A percentile compares a stretch with the other conserved stretches of the same genome.
These are phyloP conservation scores for Craterocephalus amniculus DNA, from an alignment of 2,797 vertebrate species.

Conservation along the genomic window DNA sequence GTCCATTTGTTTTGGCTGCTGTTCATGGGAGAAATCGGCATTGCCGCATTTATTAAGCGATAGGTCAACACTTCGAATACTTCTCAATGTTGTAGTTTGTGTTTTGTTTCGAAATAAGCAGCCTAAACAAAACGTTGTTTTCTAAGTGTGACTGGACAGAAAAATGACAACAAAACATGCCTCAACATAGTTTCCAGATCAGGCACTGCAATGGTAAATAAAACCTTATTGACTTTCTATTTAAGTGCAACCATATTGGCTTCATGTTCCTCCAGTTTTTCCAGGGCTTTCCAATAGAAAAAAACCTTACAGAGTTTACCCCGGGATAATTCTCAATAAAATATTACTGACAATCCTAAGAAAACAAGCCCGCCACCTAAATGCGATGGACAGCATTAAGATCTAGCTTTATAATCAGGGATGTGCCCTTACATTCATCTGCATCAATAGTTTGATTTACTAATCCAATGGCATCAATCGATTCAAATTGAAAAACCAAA, in stretches of 20 bases:
- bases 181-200: background rate
- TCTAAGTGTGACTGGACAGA: background rate
- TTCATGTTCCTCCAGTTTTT: background rate
- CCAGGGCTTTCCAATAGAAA: background rate
- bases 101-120: background rate
- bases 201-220: too few species aligned
- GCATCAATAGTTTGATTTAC: too few species aligned
- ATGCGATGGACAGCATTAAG: background rate
- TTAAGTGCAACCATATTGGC: too few species aligned
- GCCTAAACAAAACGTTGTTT: background rate
- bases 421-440: too few species aligned
- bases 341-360: too few species aligned
- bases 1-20: conserved; percentile 42
- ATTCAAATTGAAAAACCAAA: too few species aligned
- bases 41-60: conserved; percentile 45
- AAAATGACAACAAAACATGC: background rate
- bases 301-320: background rate
- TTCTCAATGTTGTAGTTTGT: background rate
- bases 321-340: background rate
- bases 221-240: too few species aligned
- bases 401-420: background rate
- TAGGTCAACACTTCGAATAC: conserved; percentile 8
- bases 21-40: conserved; percentile 40
- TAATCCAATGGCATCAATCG: too few species aligned
- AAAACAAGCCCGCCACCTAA: background rate